Base-by-base conservation (phyloP, 2,113 vertebrate genomes). In the Pteronura brasiliensis region DNA sequence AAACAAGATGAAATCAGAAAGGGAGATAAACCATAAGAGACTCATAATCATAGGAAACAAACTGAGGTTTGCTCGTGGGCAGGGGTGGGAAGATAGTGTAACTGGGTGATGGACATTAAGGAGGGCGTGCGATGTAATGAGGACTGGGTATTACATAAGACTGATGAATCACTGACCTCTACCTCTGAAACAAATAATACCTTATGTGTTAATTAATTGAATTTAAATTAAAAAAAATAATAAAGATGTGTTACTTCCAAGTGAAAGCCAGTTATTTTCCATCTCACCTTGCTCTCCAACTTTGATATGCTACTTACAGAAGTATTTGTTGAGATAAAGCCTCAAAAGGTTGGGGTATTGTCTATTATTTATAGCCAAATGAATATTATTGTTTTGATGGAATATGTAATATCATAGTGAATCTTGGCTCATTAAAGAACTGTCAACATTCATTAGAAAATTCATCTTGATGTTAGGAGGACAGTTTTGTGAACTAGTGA, bases 231-330 rank as follows among this genome's bases (percentile, higher is more conserved):
- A 31, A 65, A 31, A 63, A 31, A 63, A 31, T 63, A 63, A 65
- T 31, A 65, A 2, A 74, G 4, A 17, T 8, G 4, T 34, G 4
- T 7, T 59, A 61, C 18, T 82, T 90, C 52, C 42, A 71, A 61
- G 8, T 52, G 15, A 77, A 93, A 82, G 6, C 6, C 9, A 81
- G 2, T 69, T n/a, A 76, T 39, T 49, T 4, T 15, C 14, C 85
- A 55, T 61, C 21, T 25, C 42, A n/a, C 1, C 1, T 21, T 5
- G 2, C 3, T 13, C 3, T 18, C 27, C 1, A 36, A n/a, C 5
- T 52, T 79, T 81, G 21, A 9, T 42, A 17, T 15, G 6, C 5
- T 49, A 18, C 36, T 59, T n/a, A 71, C 31, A 47, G 15, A 61
- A n/a, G 27, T 11, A 25, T 59, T 72, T 42, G 27, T 12, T 83